Base-by-base conservation (phyloP, 2,113 vertebrate species). In the Platysternon megacephalum region DNA sequence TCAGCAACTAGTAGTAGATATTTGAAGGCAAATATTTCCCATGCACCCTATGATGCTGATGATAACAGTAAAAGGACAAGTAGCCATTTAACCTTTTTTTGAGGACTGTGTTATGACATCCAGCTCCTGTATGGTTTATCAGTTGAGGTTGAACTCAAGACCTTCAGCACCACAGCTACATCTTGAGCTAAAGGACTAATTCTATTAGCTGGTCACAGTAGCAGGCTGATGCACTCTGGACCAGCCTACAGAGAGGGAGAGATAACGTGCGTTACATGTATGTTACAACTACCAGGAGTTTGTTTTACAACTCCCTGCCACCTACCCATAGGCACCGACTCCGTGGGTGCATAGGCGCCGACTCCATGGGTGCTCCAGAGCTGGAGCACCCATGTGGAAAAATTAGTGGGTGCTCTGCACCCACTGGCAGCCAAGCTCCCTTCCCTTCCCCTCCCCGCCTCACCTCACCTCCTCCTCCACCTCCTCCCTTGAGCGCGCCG, bases 1-100 rank as follows among this genome's bases (percentile, higher is more conserved):
- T 44, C 78, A 86, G 51, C 52, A 94, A 92, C 56, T 55, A 52
- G 29, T 6, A 89, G 29, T 52, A 92, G 90, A 93, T 82, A 82
- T 44, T 65, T 93, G 24, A 94, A 78, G 24, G 11, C 42, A 46
- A 89, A 91, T n/a, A 86, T 2, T 80, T 88, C 82, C 8, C 56
- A 2, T 92, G 48, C 3, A 49, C 82, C 9, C 91, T 85, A 82
- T 84, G 29, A 58, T 94, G 82, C 14, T 42, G 89, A 7, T 78
- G 22, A 52, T 92, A 93, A 72, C 10, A 49, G 87, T 87, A 51
- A 49, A 46, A 26, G 52, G n/a, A 35, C 79, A 61, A 94, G 26
- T 28, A 11, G 83, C 48, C 58, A 26, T 29, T 52, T 87, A 48
- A 89, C 44, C 8, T 52, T 7, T 53, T 11, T 0, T 35, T 51